Percentiles rank a stretch among this genome's conserved stretches.
phyloP scores from a whole-genome alignment of 2,797 vertebrate species.

The Trachops cirrhosus region DNA sequence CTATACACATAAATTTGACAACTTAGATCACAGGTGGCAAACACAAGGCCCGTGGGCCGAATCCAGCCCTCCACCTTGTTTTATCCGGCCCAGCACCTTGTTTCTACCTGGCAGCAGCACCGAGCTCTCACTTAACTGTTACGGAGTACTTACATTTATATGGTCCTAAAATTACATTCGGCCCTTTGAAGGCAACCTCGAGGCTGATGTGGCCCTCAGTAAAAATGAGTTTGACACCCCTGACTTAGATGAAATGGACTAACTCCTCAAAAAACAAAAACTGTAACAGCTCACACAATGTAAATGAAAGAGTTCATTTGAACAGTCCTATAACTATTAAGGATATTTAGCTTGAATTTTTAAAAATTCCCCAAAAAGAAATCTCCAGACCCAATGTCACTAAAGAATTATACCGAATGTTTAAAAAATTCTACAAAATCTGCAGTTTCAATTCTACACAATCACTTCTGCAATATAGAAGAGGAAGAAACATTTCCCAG shows the following conservation, averaged over 20 bases:
- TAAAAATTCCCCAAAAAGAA: no score
- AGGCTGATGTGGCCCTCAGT: no score
- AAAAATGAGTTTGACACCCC: no score
- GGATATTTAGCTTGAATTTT: background rate
- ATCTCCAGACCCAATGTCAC: background rate
- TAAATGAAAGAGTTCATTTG: background rate
- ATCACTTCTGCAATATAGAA: background rate
- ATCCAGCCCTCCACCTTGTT: no score
- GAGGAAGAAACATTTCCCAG: background rate
- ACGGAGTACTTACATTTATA: no score
- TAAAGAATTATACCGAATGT: background rate
- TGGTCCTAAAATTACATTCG: no score
- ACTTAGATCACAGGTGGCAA: background rate
- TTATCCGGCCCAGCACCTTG: no score
- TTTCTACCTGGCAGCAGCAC: no score
- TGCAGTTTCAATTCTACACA: background rate
- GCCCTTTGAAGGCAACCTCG: no score
- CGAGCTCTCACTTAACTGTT: no score
- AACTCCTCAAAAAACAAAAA: background rate
- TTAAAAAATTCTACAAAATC: background rate
- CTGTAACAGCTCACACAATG: background rate
- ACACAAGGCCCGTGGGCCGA: no score
- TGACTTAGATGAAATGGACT: background rate
- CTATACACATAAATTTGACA: background rate
- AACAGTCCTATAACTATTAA: background rate